Percentiles rank a stretch among this genome's conserved stretches.
These are phyloP conservation scores for Himalopsyche kuldschensis DNA, from an alignment of 2,888 invertebrate species.

Conservation along the genomic window DNA sequence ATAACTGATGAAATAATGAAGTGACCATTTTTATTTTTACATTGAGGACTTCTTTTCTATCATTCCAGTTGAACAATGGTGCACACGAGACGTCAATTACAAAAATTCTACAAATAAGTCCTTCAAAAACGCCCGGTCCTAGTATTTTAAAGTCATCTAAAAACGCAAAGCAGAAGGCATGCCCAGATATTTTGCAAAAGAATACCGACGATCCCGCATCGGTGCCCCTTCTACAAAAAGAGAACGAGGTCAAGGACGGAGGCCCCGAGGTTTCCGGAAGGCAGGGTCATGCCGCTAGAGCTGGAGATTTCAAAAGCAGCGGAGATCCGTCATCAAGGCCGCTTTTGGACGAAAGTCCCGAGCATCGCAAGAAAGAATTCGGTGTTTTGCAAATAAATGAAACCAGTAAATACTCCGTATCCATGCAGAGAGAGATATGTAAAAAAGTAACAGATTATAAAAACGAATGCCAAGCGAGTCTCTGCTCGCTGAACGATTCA, in stretches of 20 bases:
- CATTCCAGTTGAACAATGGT: constrained; percentile 54
- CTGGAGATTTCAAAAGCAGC: constrained; percentile 19
- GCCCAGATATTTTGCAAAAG: constrained; percentile 43
- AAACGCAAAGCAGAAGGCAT: constrained; percentile 49
- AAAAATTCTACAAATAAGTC: constrained; percentile 52
- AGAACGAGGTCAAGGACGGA: constrained; percentile 44
- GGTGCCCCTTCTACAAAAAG: constrained; percentile 53
- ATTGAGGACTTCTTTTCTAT: not conserved
- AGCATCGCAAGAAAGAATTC: constrained; percentile 23
- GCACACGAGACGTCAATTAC: constrained; percentile 52
- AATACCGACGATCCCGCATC: constrained; percentile 49
- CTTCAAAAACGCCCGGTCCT: constrained; percentile 51
- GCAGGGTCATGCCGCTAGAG: constrained; percentile 2
- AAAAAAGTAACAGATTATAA: not conserved
- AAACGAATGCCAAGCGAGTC: not conserved
- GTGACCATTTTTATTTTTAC: too few species aligned
- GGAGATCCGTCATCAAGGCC: constrained; percentile 22
- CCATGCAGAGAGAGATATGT: not conserved
- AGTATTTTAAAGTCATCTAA: constrained; percentile 56
- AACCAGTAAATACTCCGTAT: not conserved
- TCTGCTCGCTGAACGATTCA: not conserved
- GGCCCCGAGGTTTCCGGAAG: constrained; percentile 1
- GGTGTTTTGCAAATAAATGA: not conserved
- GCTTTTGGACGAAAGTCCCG: constrained; percentile 29
- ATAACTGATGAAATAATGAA: too few species aligned